phyloP scores from a whole-genome alignment of 2,113 vertebrate genomes.

The Gadus chalcogrammus region DNA sequence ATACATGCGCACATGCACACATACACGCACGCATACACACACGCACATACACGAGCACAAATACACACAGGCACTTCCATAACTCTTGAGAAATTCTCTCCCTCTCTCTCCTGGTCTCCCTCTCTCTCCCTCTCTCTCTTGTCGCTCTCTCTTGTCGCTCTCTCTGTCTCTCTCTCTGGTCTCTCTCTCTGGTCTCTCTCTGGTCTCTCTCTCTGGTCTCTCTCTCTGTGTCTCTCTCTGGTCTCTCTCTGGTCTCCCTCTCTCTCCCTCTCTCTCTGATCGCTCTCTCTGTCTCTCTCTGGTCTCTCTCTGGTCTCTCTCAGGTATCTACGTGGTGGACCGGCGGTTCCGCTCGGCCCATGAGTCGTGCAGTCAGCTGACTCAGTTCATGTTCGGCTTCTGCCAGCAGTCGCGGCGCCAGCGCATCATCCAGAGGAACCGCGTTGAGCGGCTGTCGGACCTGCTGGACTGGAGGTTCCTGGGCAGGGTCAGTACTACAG shows the following conservation, averaged over 20 bases:
- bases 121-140: background rate
- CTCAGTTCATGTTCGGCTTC: constrained; percentile 91
- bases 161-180: background rate
- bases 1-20: background rate
- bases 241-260: too few relatives aligned
- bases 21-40: too few relatives aligned
- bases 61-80: background rate
- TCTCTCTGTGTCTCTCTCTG: background rate
- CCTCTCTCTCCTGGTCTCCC: too few relatives aligned
- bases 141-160: too few relatives aligned
- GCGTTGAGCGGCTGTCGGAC: constrained; percentile 91
- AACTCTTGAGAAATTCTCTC: too few relatives aligned
- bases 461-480: constrained; percentile 95
- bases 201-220: background rate
- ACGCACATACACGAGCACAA: background rate
- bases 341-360: constrained; percentile 87
- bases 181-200: too few relatives aligned
- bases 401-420: constrained; percentile 95
- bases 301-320: background rate
- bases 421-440: constrained; percentile 92
- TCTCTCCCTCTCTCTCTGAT: background rate
- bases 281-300: background rate
- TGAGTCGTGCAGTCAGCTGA: constrained; percentile 94
- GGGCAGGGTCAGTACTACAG: constrained; percentile 76
- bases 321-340: constrained; percentile 95